These are phyloP conservation scores for Hoplodrina blanda DNA, from an alignment of 2,888 invertebrate genomes.

Conservation along the genomic window DNA sequence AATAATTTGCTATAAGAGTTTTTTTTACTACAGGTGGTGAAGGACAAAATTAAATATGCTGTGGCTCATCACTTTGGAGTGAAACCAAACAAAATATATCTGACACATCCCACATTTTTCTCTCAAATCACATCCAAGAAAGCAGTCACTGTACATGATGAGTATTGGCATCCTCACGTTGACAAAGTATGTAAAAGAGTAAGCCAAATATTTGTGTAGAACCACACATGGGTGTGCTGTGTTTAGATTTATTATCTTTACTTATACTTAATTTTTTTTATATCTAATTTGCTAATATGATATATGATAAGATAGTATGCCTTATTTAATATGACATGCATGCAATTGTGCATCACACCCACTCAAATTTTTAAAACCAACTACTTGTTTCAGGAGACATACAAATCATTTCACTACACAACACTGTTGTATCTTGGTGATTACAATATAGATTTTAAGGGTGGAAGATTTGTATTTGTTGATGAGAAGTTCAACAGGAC, in stretches of 20 bases:
- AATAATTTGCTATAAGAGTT: too few relatives aligned
- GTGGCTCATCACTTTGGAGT: slow-evolving; percentile 95
- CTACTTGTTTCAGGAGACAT: slow-evolving; percentile 92
- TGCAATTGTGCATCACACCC: neutral
- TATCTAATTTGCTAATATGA: neutral
- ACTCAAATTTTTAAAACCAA: neutral
- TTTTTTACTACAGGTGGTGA: slow-evolving; percentile 89
- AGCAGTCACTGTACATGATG: slow-evolving; percentile 94
- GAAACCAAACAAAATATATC: slow-evolving; percentile 91
- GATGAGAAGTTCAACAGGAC: slow-evolving; percentile 93
- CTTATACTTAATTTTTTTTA: neutral
- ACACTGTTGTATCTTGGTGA: slow-evolving; percentile 95
- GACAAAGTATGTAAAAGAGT: slow-evolving; percentile 92
- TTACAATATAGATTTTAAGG: slow-evolving; percentile 94
- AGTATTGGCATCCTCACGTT: slow-evolving; percentile 97
- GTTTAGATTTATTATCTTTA: neutral
- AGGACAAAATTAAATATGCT: slow-evolving; percentile 94
- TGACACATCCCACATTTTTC: slow-evolving; percentile 97
- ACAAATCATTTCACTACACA: slow-evolving; percentile 96
- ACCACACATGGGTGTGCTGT: neutral
- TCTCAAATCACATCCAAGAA: slow-evolving; percentile 93
- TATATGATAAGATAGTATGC: neutral
- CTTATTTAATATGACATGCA: neutral
- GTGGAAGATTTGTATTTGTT: slow-evolving; percentile 95
- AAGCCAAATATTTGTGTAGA: neutral